These are phyloP conservation scores for Hirudo medicinalis DNA, from an alignment of 1,140 invertebrate genomes.

Conservation along the genomic window DNA sequence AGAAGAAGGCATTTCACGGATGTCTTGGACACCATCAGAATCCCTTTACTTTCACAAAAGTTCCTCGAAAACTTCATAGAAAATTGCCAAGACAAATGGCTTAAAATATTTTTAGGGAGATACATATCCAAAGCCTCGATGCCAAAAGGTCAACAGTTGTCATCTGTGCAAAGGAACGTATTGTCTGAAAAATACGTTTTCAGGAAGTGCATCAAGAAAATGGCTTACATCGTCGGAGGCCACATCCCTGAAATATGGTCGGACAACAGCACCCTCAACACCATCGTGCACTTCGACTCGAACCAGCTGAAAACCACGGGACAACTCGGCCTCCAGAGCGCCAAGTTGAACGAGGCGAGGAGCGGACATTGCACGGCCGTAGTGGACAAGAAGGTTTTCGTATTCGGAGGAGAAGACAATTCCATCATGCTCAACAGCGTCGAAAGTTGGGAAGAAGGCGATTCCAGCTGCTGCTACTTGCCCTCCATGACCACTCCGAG, in stretches of 20 bases:
- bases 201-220: conserved; percentile 2
- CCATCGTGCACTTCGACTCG: neutral
- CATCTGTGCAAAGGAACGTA: too few species aligned
- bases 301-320: neutral
- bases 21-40: too few species aligned
- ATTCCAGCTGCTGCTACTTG: neutral
- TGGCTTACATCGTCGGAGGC: neutral
- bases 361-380: neutral
- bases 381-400: neutral
- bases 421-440: neutral
- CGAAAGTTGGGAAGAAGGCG: neutral
- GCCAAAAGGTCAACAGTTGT: too few species aligned
- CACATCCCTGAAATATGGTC: neutral
- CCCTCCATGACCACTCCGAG: neutral
- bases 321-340: neutral
- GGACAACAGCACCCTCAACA: neutral
- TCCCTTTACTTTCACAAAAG: too few species aligned
- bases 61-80: too few species aligned
- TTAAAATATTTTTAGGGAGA: too few species aligned
- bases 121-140: too few species aligned
- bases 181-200: neutral
- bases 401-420: neutral
- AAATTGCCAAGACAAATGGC: too few species aligned
- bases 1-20: too few species aligned
- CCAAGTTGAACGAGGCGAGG: neutral